A percentile compares a stretch with the other conserved stretches of the same genome.
phyloP scores from a whole-genome alignment of 2,888 invertebrate species.

The Drosophila tripunctata region DNA sequence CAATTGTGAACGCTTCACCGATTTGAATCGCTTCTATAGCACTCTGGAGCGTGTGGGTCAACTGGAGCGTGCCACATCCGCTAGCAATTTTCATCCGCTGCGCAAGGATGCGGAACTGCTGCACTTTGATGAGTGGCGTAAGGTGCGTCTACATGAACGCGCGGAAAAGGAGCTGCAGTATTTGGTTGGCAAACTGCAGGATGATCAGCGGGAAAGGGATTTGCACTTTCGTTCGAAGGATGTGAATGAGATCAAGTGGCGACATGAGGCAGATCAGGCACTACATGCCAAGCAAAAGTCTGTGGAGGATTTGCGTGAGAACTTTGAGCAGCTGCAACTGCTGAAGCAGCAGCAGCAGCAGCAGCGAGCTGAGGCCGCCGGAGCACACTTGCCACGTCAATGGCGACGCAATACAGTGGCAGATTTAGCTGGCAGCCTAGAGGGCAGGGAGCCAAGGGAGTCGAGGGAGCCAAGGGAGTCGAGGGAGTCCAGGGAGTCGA shows the following conservation, averaged over 20 bases:
- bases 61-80: slow-evolving; percentile 91
- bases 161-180: slow-evolving; percentile 92
- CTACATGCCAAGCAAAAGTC: slow-evolving; percentile 93
- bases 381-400: slow-evolving; percentile 81
- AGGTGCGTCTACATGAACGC: slow-evolving; percentile 90
- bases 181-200: slow-evolving; percentile 90
- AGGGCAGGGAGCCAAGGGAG: slow-evolving; percentile 86
- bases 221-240: slow-evolving; percentile 92
- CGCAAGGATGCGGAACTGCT: slow-evolving; percentile 91
- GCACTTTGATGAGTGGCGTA: slow-evolving; percentile 94
- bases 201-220: slow-evolving; percentile 92
- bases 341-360: slow-evolving; percentile 85
- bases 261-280: slow-evolving; percentile 89
- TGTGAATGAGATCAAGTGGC: slow-evolving; percentile 91
- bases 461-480: slow-evolving; percentile 86
- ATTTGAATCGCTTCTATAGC: slow-evolving; percentile 93
- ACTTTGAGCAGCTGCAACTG: slow-evolving; percentile 88
- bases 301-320: slow-evolving; percentile 92
- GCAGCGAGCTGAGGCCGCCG: slow-evolving; percentile 85
- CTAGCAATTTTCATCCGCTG: slow-evolving; percentile 88
- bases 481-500: slow-evolving; percentile 86
- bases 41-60: slow-evolving; percentile 93
- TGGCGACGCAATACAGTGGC: slow-evolving; percentile 94
- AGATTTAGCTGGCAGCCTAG: slow-evolving; percentile 90
- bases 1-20: slow-evolving; percentile 91